These are phyloP conservation scores for Paratrypauchen microcephalus DNA, from an alignment of 2,797 vertebrate species.

Conservation along the genomic window DNA sequence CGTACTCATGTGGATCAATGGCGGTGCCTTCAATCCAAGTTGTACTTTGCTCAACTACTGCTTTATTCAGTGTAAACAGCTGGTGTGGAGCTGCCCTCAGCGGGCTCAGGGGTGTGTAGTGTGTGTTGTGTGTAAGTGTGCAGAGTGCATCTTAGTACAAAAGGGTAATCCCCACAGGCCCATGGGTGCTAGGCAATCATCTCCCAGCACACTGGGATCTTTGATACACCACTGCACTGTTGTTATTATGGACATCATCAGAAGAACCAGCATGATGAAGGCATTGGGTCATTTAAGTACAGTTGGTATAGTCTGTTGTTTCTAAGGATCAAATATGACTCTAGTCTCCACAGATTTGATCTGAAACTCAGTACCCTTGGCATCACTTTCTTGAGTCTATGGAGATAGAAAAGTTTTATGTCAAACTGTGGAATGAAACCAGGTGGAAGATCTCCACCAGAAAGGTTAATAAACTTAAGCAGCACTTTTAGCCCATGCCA, in stretches of 20 bases:
- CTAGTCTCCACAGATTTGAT: too few relatives aligned
- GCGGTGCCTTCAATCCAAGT: conserved; percentile 27
- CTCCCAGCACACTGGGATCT: conserved; percentile 59
- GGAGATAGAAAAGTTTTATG: too few relatives aligned
- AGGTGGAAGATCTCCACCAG: too few relatives aligned
- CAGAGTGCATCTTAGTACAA: not conserved
- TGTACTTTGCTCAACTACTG: conserved; percentile 9
- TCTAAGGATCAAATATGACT: too few relatives aligned
- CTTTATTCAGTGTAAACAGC: conserved; percentile 18
- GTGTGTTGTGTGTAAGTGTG: conserved; percentile 11
- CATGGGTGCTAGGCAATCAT: conserved; percentile 76
- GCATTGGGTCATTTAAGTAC: not conserved
- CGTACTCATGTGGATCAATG: conserved; percentile 49
- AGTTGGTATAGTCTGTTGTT: not conserved
- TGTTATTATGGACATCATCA: conserved; percentile 7
- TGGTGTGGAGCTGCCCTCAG: conserved; percentile 32
- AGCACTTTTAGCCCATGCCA: too few relatives aligned
- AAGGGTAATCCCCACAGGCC: conserved; percentile 73
- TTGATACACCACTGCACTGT: not conserved
- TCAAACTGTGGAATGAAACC: too few relatives aligned
- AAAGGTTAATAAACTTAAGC: too few relatives aligned
- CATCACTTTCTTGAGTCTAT: too few relatives aligned
- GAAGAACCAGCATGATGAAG: not conserved
- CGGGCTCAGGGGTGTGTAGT: conserved; percentile 42
- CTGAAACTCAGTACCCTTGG: too few relatives aligned